phyloP scores from a whole-genome alignment of 2,797 vertebrate genomes.

The Phataginus tricuspis region DNA sequence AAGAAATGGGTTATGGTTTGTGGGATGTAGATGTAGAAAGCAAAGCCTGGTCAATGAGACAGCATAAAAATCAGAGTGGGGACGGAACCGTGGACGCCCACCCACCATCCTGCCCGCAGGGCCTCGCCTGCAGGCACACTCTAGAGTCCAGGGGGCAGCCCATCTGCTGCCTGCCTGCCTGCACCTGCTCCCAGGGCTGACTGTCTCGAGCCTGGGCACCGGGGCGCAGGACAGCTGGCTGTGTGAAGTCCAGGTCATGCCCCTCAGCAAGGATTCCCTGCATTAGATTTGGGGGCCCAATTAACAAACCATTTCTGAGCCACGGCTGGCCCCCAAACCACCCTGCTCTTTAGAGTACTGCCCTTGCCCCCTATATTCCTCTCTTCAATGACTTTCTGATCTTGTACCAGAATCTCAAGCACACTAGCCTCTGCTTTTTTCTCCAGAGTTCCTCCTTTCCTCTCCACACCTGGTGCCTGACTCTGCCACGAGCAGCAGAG shows the following conservation, averaged over 20 bases:
- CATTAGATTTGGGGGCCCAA: rapidly evolving
- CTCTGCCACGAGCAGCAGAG: rapidly evolving
- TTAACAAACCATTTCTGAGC: not conserved
- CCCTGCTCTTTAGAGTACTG: rapidly evolving
- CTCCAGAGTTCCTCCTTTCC: not conserved
- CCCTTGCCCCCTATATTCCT: no score
- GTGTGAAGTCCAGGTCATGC: not conserved
- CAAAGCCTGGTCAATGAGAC: not conserved
- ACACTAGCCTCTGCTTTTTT: not conserved
- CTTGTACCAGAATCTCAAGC: not conserved
- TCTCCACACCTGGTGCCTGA: rapidly evolving
- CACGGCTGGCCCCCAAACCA: no score
- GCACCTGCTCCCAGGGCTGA: rapidly evolving
- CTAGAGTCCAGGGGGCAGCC: not conserved
- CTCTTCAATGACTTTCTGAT: not conserved
- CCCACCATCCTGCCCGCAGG: no score
- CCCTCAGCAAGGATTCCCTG: not conserved
- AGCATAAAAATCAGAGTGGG: no score
- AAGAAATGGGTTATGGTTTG: not conserved
- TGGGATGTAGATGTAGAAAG: not conserved
- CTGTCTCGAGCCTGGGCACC: not conserved
- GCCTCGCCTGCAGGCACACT: no score
- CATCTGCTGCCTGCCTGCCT: not conserved
- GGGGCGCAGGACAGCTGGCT: not conserved
- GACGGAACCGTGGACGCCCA: rapidly evolving